phyloP scores from a whole-genome alignment of 1,140 invertebrate genomes.

The Eubasilissa regina region DNA sequence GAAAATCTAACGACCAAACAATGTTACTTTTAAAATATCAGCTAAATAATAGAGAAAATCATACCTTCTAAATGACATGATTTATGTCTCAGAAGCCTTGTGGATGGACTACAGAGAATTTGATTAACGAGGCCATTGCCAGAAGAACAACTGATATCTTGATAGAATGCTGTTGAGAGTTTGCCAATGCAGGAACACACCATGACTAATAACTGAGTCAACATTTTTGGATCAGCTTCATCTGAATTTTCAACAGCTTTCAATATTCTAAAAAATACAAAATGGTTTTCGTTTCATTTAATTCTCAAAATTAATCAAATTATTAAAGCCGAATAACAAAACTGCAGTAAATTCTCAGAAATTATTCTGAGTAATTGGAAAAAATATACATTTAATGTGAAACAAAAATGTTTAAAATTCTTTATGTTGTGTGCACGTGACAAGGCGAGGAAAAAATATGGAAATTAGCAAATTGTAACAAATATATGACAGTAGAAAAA shows the following conservation, averaged over 20 bases:
- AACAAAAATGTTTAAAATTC: no score
- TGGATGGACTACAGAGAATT: slow-evolving; percentile 46
- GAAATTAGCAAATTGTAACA: no score
- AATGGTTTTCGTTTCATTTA: background rate
- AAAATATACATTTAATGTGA: no score
- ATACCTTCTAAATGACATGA: slow-evolving; percentile 49
- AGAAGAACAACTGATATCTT: slow-evolving; percentile 46
- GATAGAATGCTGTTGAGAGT: slow-evolving; percentile 39
- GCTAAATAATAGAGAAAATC: background rate
- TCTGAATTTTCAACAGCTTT: slow-evolving; percentile 17
- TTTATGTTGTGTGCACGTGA: no score
- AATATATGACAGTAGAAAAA: no score
- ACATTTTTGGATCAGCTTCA: slow-evolving; percentile 3
- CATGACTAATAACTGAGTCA: slow-evolving; percentile 35
- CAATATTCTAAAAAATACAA: slow-evolving; percentile 44
- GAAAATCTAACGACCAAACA: background rate
- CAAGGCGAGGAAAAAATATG: no score
- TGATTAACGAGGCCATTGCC: slow-evolving; percentile 47
- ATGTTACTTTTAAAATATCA: no score
- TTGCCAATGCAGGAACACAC: slow-evolving; percentile 46
- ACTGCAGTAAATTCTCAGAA: no score
- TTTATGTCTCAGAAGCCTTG: slow-evolving; percentile 43
- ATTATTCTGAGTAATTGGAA: no score
- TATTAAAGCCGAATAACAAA: no score
- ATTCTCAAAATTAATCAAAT: background rate